Evolutionary conservation across 2,113 vertebrate species (phyloP).

Genomic region (Dasyurus viverrinus): DNA sequence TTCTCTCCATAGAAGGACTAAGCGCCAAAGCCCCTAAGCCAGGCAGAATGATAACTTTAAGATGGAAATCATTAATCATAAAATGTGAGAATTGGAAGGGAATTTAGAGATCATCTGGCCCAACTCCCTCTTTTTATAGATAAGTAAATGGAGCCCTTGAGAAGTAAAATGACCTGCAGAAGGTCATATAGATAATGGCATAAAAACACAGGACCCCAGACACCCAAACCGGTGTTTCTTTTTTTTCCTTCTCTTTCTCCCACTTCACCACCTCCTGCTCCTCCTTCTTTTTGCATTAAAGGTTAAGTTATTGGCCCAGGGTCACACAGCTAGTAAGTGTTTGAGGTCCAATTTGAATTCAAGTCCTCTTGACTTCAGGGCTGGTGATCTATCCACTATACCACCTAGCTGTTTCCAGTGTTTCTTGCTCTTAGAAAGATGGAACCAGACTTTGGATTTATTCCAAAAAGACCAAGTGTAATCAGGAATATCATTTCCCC

Average conservation of each 20-base stretch:
- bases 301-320: background rate
- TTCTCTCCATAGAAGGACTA: background rate
- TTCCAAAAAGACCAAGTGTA: background rate
- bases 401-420: background rate
- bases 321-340: background rate
- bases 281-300: background rate
- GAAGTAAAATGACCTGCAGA: background rate
- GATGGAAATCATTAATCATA: background rate
- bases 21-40: background rate
- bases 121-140: background rate
- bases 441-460: conserved; percentile 10
- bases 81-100: background rate
- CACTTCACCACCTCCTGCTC: too few relatives aligned
- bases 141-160: background rate
- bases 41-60: background rate
- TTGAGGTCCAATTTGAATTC: too few relatives aligned
- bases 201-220: background rate
- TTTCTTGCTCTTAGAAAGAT: too few relatives aligned
- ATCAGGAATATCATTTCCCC: background rate
- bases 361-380: background rate
- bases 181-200: background rate
- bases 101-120: background rate
- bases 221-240: background rate
- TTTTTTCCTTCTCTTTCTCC: too few relatives aligned
- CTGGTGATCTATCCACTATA: background rate